phyloP scores from a whole-genome alignment of 1,140 invertebrate genomes.

The Yoshiicerus persimilis region DNA sequence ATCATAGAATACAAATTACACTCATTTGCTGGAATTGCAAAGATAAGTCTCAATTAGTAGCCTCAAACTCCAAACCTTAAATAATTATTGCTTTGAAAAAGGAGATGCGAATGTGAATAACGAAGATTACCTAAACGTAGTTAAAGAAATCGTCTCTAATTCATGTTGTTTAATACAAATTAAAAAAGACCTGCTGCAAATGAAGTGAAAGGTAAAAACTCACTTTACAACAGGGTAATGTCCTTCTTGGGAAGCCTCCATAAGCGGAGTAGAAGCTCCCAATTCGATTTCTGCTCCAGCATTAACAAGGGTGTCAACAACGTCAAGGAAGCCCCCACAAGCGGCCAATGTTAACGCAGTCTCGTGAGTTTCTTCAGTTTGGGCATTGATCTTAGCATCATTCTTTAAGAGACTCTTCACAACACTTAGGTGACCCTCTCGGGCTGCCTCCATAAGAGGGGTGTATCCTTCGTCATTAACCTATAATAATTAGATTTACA shows the following conservation, averaged over 20 bases:
- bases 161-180: too few species aligned
- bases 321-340: constrained; percentile 95
- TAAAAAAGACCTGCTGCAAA: too few species aligned
- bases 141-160: too few species aligned
- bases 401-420: constrained; percentile 89
- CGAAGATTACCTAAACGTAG: too few species aligned
- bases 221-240: constrained; percentile 87
- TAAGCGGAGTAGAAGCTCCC: constrained; percentile 94
- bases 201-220: constrained; percentile 36
- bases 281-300: constrained; percentile 93
- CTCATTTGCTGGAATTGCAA: too few species aligned
- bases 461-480: constrained; percentile 99
- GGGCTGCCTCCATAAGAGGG: constrained; percentile 96
- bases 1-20: too few species aligned
- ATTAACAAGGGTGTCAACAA: constrained; percentile 95
- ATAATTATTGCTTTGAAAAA: too few species aligned
- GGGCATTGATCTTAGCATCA: constrained; percentile 95
- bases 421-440: constrained; percentile 98
- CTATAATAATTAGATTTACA: too few species aligned
- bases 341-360: constrained; percentile 95
- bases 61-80: too few species aligned
- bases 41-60: too few species aligned
- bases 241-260: constrained; percentile 98
- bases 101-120: too few species aligned
- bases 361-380: constrained; percentile 98